Base-by-base conservation (phyloP, 2,888 invertebrate species). In the Unio pictorum region DNA sequence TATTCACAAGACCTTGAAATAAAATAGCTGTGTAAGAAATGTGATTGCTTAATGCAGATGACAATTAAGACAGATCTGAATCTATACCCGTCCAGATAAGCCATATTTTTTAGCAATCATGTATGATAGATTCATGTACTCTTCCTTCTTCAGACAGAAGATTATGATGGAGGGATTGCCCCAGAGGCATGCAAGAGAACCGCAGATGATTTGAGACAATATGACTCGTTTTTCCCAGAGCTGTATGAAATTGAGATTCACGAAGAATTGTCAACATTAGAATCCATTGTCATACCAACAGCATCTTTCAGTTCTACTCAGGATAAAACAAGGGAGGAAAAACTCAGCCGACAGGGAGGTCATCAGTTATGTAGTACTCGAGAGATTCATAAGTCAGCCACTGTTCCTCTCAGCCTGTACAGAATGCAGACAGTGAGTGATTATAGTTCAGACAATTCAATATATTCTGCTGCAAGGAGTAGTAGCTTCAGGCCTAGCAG, bases 191-290 rank as follows among this genome's bases (percentile, higher is more conserved):
- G 75, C 68, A 79, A 75, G 59, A 79, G 89, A 65, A 75, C 81
- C 30, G 71, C 82, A 15, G 87, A 88, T 26, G 89, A 89, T 63
- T 80, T 89, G 28, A 72, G 71, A 56, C 81, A 82, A 82, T 89
- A 89, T 66, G 83, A 86, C 58, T 71, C 76, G 26, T 87, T 88
- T 77, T 89, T 89, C 71, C 87, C 87, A 6, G 89, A 89, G 73
- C 75, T 88, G 54, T 80, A 82, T 73, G 88, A 88, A 65, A 75
- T 84, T 72, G 87, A 88, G 75, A 81, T 86, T 17, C 63, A 66
- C 55, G 77, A 77, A n/a, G 72, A 70, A 3, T 54, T 20, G n/a
- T 64, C 60, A 55, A 59, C 58, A 20, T 45, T 45, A 15, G 74
- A 74, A 17, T 74, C 75, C n/a, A 74, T 77, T 55, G 74, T 78